Percentiles rank a stretch among this genome's conserved stretches.
phyloP scores from a whole-genome alignment of 2,888 invertebrate species.

The Pheosia tremula region DNA sequence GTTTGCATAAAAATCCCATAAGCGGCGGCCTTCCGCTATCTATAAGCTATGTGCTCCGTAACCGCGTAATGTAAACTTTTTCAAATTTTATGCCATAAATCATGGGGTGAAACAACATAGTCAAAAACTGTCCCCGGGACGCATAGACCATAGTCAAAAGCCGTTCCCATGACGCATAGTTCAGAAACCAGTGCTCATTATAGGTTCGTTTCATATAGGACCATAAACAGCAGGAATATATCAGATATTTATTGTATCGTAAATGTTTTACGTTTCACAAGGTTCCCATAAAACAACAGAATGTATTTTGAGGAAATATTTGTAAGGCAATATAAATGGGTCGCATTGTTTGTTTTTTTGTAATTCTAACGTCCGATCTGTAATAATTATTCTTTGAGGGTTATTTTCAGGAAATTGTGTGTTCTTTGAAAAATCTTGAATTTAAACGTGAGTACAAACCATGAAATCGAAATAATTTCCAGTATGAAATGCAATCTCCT shows the following conservation, averaged over 20 bases:
- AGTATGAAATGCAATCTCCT: too few relatives aligned
- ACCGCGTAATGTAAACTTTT: slow-evolving; percentile 22
- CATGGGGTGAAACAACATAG: slow-evolving; percentile 21
- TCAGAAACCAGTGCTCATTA: slow-evolving; percentile 23
- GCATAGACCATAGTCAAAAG: too few relatives aligned
- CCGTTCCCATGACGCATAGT: slow-evolving; percentile 30
- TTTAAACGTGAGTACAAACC: too few relatives aligned
- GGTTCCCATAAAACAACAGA: background rate
- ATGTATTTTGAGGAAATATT: background rate
- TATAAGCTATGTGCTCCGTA: slow-evolving; percentile 8
- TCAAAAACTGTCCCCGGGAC: too few relatives aligned
- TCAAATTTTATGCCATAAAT: slow-evolving; percentile 28
- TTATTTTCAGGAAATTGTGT: too few relatives aligned
- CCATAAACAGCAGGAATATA: slow-evolving; percentile 12
- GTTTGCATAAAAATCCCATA: too few relatives aligned
- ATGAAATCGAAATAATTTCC: too few relatives aligned
- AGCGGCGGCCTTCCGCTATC: background rate
- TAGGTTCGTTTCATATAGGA: slow-evolving; percentile 12
- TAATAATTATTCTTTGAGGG: background rate
- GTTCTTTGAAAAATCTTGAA: too few relatives aligned
- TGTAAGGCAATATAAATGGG: background rate
- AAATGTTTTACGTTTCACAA: slow-evolving; percentile 9
- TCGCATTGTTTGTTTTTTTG: background rate
- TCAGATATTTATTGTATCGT: slow-evolving; percentile 14
- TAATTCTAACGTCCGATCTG: background rate